These are phyloP conservation scores for Prochilodus magdalenae DNA, from an alignment of 2,113 vertebrate genomes.

Conservation along the genomic window DNA sequence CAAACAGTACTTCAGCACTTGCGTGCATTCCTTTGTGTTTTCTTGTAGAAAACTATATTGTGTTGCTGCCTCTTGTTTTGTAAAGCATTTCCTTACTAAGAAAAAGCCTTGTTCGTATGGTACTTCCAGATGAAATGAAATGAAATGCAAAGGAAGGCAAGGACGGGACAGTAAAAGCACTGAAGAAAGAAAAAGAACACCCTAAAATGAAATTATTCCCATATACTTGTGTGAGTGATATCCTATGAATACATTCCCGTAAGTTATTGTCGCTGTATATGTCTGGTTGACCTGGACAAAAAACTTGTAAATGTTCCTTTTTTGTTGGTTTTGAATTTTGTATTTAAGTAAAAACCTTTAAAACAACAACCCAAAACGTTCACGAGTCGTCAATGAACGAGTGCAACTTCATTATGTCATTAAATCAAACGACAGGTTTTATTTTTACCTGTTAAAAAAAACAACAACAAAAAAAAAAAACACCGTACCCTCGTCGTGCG, in stretches of 20 bases:
- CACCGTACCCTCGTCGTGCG: not conserved
- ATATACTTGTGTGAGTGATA: slow-evolving; percentile 40
- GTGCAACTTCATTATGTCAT: too few relatives aligned
- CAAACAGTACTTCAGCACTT: slow-evolving; percentile 64
- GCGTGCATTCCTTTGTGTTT: slow-evolving; percentile 55
- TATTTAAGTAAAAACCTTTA: slow-evolving; percentile 81
- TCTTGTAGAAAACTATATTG: slow-evolving; percentile 58
- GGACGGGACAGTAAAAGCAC: slow-evolving; percentile 12
- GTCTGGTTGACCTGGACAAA: slow-evolving; percentile 67
- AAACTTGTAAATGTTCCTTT: slow-evolving; percentile 18
- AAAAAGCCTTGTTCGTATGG: not conserved
- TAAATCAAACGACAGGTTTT: too few relatives aligned
- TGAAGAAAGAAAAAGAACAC: not conserved
- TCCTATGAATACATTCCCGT: slow-evolving; percentile 62
- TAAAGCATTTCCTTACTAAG: slow-evolving; percentile 38
- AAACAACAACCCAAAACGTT: slow-evolving; percentile 43
- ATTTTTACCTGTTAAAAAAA: too few relatives aligned
- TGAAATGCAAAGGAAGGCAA: slow-evolving; percentile 11
- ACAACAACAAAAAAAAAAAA: not conserved
- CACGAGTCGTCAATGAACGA: slow-evolving; percentile 13
- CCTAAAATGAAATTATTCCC: not conserved
- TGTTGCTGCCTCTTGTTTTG: slow-evolving; percentile 36
- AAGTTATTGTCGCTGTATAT: slow-evolving; percentile 76
- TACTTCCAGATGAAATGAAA: slow-evolving; percentile 14
- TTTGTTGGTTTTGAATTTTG: slow-evolving; percentile 60